A percentile compares a stretch with the other conserved stretches of the same genome.
phyloP scores from a whole-genome alignment of 2,888 invertebrate genomes.

The Pemphredon lugubris region DNA sequence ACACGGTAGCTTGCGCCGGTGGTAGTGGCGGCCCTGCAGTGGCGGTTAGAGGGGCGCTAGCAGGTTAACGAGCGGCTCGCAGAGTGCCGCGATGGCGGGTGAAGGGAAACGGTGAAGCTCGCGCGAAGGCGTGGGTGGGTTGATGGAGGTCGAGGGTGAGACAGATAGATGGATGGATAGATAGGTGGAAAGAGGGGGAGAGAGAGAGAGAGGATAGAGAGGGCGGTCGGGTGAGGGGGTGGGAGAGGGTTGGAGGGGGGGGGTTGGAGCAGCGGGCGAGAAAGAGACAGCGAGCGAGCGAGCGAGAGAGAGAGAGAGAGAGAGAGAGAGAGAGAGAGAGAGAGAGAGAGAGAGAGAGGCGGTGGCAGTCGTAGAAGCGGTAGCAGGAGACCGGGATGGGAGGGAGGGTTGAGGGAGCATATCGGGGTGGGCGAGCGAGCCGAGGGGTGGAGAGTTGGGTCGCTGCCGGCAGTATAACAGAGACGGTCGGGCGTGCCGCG shows the following conservation, averaged over 20 bases:
- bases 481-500: conserved; percentile 81
- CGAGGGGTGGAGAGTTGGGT: conserved; percentile 71
- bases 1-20: conserved; percentile 41
- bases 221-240: conserved; percentile 40
- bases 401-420: conserved; percentile 38
- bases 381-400: conserved; percentile 35
- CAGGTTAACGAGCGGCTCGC: conserved; percentile 81
- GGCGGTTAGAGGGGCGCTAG: conserved; percentile 75
- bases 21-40: conserved; percentile 43
- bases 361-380: conserved; percentile 61
- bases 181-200: conserved; percentile 41
- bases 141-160: conserved; percentile 52
- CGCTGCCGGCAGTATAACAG: conserved; percentile 80
- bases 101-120: conserved; percentile 31
- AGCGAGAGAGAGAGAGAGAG: conserved; percentile 16
- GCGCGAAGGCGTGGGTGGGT: conserved; percentile 54
- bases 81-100: conserved; percentile 61
- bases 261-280: conserved; percentile 28
- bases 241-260: conserved; percentile 22
- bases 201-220: conserved; percentile 36
- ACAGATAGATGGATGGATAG: conserved; percentile 45
- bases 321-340: conserved; percentile 1
- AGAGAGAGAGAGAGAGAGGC: conserved; percentile 50
- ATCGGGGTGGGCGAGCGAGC: conserved; percentile 49
- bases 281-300: conserved; percentile 23